Evolutionary conservation across 2,888 invertebrate species (phyloP).

Genomic region (Allacma fusca): DNA sequence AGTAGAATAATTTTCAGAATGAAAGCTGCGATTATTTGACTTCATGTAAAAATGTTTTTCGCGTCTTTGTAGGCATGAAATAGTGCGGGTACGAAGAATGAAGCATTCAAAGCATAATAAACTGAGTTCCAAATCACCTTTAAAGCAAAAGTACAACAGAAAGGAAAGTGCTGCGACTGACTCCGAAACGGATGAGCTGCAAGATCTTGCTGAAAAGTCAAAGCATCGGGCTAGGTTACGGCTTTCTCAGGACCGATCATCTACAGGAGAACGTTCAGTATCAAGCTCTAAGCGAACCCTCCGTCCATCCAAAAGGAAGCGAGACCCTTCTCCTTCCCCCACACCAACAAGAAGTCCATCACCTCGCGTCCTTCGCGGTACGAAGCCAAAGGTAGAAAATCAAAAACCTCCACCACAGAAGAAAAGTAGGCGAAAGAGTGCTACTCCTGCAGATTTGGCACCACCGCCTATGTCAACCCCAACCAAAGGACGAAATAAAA

Average conservation of each 20-base stretch:
- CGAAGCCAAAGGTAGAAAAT: neutral
- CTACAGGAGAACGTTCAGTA: too few species aligned
- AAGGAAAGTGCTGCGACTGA: neutral
- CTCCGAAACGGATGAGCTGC: neutral
- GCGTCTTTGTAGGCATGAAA: slow-evolving; percentile 15
- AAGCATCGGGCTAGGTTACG: neutral
- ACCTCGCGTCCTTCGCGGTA: slow-evolving; percentile 18
- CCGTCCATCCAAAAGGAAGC: neutral
- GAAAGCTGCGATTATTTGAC: too few species aligned
- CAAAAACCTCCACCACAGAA: neutral
- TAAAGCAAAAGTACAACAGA: slow-evolving; percentile 24
- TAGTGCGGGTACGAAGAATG: slow-evolving; percentile 5
- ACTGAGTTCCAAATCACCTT: slow-evolving; percentile 5
- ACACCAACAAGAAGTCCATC: slow-evolving; percentile 18
- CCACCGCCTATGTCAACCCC: neutral
- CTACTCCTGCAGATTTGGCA: neutral
- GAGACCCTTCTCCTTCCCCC: neutral
- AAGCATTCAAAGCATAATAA: slow-evolving; percentile 1
- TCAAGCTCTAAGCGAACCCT: slow-evolving; percentile 34
- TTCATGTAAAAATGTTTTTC: too few species aligned
- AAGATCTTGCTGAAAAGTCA: neutral
- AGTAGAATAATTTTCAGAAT: too few species aligned
- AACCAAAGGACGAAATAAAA: neutral
- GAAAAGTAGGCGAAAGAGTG: neutral
- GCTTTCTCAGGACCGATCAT: neutral